These are phyloP conservation scores for Chiloscyllium plagiosum DNA, from an alignment of 2,113 vertebrate genomes.

Conservation along the genomic window DNA sequence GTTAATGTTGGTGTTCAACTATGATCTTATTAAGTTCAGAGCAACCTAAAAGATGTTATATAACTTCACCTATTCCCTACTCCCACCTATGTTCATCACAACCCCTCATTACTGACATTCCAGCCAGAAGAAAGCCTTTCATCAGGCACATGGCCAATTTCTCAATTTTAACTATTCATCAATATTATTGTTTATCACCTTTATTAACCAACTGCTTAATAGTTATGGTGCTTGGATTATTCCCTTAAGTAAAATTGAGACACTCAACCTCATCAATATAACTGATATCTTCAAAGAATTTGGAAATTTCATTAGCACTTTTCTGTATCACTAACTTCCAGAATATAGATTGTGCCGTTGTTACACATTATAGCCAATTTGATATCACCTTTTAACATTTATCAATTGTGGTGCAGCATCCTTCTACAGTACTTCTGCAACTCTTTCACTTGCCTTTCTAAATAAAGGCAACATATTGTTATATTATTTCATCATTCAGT, in stretches of 20 bases:
- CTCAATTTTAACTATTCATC: neutral
- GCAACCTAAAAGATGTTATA: neutral
- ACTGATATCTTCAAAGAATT: neutral
- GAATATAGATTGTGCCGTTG: neutral
- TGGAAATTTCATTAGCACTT: neutral
- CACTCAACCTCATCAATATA: neutral
- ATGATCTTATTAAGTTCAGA: neutral
- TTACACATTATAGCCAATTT: neutral
- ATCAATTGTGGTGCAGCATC: neutral
- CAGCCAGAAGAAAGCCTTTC: neutral
- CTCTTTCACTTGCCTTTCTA: neutral
- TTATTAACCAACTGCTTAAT: neutral
- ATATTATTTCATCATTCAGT: neutral
- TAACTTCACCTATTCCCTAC: no score
- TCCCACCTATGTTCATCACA: neutral
- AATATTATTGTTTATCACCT: neutral
- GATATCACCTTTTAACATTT: neutral
- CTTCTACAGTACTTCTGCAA: neutral
- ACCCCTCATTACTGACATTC: neutral
- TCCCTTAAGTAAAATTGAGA: neutral
- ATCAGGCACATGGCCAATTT: neutral
- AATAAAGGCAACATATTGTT: conserved; percentile 5
- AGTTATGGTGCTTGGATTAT: neutral
- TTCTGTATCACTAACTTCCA: neutral
- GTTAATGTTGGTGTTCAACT: neutral